These are phyloP conservation scores for Synergus japonicus DNA, from an alignment of 2,888 invertebrate species.

Conservation along the genomic window DNA sequence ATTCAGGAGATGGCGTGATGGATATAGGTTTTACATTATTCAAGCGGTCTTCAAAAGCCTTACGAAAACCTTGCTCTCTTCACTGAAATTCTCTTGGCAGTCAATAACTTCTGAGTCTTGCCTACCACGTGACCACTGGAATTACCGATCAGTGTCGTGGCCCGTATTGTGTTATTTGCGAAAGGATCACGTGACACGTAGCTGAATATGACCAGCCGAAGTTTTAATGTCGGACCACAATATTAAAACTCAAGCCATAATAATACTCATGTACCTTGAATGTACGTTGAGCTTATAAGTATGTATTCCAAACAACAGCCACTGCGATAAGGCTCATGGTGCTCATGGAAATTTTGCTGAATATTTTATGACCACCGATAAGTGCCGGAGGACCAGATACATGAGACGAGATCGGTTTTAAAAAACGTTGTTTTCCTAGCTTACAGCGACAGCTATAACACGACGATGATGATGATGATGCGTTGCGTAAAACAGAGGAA, in stretches of 20 bases:
- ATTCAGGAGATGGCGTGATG: background rate
- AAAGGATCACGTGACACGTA: slow-evolving; percentile 54
- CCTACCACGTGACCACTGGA: background rate
- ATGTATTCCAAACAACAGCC: slow-evolving; percentile 43
- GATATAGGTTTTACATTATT: slow-evolving; percentile 1
- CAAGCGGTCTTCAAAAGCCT: background rate
- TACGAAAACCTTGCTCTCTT: background rate
- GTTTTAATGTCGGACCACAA: slow-evolving; percentile 48
- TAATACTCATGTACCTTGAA: slow-evolving; percentile 59
- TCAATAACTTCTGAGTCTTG: background rate
- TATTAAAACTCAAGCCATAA: slow-evolving; percentile 66
- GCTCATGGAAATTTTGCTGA: slow-evolving; percentile 59
- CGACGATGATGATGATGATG: no score
- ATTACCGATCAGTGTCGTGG: background rate
- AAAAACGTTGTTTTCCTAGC: no score
- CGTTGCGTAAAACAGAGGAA: no score
- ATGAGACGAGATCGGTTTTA: no score
- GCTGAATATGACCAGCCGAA: slow-evolving; percentile 45
- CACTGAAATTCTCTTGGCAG: background rate
- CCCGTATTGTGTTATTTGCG: slow-evolving; percentile 49
- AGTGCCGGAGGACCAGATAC: background rate
- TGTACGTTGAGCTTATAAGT: slow-evolving; percentile 49
- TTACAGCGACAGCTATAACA: no score
- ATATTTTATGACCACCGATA: background rate
- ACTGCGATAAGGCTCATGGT: slow-evolving; percentile 66